Evolutionary conservation across 2,888 invertebrate species (phyloP).

Genomic region (Lasioglossum morio): DNA sequence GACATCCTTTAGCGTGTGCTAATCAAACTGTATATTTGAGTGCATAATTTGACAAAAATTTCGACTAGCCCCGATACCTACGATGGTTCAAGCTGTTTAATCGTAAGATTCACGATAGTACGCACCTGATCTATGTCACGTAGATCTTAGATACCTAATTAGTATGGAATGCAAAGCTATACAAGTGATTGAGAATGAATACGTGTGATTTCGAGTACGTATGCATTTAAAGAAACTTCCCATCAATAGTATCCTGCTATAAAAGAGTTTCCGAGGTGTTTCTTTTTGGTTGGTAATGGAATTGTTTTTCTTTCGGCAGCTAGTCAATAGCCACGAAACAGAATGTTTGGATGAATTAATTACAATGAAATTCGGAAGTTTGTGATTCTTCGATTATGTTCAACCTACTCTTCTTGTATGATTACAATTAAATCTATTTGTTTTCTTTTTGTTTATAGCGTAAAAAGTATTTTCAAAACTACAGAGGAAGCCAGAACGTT

Average conservation of each 20-base stretch:
- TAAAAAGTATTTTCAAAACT: background rate
- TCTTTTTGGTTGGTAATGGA: conserved; percentile 42
- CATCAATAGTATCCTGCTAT: conserved; percentile 39
- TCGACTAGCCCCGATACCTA: conserved; percentile 42
- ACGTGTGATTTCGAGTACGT: conserved; percentile 47
- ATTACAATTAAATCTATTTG: background rate
- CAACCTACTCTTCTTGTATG: background rate
- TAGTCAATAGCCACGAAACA: conserved; percentile 68
- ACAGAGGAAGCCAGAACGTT: conserved; percentile 32
- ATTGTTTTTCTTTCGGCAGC: conserved; percentile 68
- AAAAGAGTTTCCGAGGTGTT: conserved; percentile 47
- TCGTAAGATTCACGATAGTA: conserved; percentile 49
- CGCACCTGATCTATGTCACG: conserved; percentile 65
- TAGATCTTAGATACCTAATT: conserved; percentile 67
- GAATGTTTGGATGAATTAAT: conserved; percentile 12
- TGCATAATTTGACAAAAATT: conserved; percentile 49
- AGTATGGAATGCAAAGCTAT: conserved; percentile 61
- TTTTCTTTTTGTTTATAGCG: background rate
- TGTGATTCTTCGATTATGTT: background rate
- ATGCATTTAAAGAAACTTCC: conserved; percentile 58
- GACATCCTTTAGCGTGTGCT: conserved; percentile 46
- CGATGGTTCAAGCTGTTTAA: conserved; percentile 43
- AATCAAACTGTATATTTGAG: conserved; percentile 55
- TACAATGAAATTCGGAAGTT: background rate
- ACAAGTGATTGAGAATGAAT: conserved; percentile 48